Evolutionary conservation across 1,140 invertebrate genomes (phyloP), one percentile per base, ranked within the genome.

Genomic region (Babylonia areolata): DNA sequence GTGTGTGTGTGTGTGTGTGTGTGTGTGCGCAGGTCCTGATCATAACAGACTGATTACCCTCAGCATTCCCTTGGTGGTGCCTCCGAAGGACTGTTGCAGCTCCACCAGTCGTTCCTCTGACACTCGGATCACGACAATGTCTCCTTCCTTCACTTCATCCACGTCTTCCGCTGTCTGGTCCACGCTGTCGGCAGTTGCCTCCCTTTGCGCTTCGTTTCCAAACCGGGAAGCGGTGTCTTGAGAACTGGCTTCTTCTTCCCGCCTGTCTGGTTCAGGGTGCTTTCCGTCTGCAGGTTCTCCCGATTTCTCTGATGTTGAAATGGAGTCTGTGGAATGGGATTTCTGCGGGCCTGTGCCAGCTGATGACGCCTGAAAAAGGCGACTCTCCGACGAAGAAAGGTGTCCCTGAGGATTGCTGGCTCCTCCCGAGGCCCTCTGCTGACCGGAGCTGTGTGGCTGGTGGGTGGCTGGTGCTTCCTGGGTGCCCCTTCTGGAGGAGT

Each of bases 61-160:
- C 69, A 84, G 23, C 58, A 84, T 84, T 3, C 37, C 64, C 46
- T 84, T 84, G 28, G 82, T 42, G 15, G 64, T 73, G 6, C 69
- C 82, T 3, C 64, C 64, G 31, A n/a, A 84, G 35, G 71, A 64
- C 23, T 42, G 3, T 51, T 84, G 82, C 2, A 84, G 37, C 39
- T 84, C 9, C 12, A 46, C 40, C 37, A 84, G 64, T 2, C 12
- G 17, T 33, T 84, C 37, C 17, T 84, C 82, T 1, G 35, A 31
- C 82, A 84, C 82, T 31, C 37, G n/a, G 40, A 84, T 40, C n/a
- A 69, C 82, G 9, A 33, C 82, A 20, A 23, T 71, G 82, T 84
- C 82, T 28, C 82, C 82, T 6, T 73, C 82, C 15, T 11, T 17
- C 5, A 84, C 12, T 9, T 40, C 64, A 2, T 46, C 82, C n/a